These are phyloP conservation scores for Ophiothrix spiculata DNA, from an alignment of 35 echinoderm and acorn worm genomes.

Conservation along the genomic window DNA sequence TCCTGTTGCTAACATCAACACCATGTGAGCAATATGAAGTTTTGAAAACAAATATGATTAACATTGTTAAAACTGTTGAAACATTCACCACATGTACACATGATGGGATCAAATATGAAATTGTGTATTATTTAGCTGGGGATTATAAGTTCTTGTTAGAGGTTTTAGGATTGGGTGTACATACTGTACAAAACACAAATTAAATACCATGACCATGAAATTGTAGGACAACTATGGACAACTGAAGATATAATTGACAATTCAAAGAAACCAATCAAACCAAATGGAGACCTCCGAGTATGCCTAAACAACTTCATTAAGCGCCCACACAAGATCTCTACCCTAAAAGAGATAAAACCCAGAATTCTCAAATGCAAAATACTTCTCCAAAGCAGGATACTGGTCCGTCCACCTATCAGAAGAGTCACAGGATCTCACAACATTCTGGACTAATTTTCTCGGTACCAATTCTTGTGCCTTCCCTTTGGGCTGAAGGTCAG, in stretches of 20 bases:
- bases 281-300: no score
- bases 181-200: neutral
- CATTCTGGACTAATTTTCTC: no score
- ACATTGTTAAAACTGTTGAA: slow-evolving; percentile 2
- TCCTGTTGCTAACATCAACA: no score
- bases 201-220: neutral
- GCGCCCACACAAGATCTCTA: no score
- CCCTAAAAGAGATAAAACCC: no score
- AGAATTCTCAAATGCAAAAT: no score
- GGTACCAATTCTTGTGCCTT: no score
- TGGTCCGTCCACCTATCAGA: no score
- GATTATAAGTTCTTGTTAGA: slow-evolving; percentile 29
- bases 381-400: no score
- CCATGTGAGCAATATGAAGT: slow-evolving; percentile 31
- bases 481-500: no score
- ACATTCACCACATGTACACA: neutral
- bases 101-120: slow-evolving; percentile 4
- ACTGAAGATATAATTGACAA: neutral
- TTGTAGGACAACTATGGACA: neutral
- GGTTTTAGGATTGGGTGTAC: slow-evolving; percentile 19
- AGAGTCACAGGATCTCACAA: no score
- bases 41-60: slow-evolving; percentile 15
- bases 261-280: slow-evolving; percentile 4
- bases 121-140: slow-evolving; percentile 20
- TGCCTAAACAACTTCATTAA: no score